phyloP scores from a whole-genome alignment of 2,888 invertebrate genomes.

The Encarsia formosa region DNA sequence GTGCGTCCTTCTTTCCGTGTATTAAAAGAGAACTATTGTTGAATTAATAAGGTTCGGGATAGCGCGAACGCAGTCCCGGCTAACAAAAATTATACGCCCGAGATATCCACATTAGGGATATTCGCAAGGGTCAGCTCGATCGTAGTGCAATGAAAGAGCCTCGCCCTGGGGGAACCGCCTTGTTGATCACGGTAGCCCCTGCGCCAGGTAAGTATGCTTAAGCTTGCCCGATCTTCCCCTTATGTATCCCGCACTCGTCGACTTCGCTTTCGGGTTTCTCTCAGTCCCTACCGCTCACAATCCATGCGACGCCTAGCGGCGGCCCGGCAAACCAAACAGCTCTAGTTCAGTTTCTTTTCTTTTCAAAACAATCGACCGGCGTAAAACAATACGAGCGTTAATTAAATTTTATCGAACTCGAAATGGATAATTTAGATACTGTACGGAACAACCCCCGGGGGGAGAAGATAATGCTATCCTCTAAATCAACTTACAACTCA shows the following conservation, averaged over 20 bases:
- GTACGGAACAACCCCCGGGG: too few relatives aligned
- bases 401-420: too few relatives aligned
- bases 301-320: constrained; percentile 5
- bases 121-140: constrained; percentile 57
- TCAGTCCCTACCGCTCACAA: neutral
- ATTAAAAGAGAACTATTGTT: too few relatives aligned
- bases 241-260: neutral
- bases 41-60: constrained; percentile 42
- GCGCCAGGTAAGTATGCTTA: constrained; percentile 57
- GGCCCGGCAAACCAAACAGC: neutral
- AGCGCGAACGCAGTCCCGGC: constrained; percentile 48
- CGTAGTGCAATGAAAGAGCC: constrained; percentile 60
- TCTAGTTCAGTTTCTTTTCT: too few relatives aligned
- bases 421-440: too few relatives aligned
- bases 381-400: too few relatives aligned
- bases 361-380: too few relatives aligned
- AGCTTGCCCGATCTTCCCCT: constrained; percentile 21
- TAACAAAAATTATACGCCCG: constrained; percentile 50
- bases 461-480: too few relatives aligned
- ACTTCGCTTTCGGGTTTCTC: neutral
- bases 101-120: constrained; percentile 55
- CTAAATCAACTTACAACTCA: too few relatives aligned
- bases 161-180: constrained; percentile 51
- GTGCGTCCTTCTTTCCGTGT: too few relatives aligned
- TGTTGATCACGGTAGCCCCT: constrained; percentile 57